Percentiles rank a stretch among this genome's conserved stretches.
Evolutionary conservation across 2,888 invertebrate genomes (phyloP).

Genomic region (Drosophila demipolita): DNA sequence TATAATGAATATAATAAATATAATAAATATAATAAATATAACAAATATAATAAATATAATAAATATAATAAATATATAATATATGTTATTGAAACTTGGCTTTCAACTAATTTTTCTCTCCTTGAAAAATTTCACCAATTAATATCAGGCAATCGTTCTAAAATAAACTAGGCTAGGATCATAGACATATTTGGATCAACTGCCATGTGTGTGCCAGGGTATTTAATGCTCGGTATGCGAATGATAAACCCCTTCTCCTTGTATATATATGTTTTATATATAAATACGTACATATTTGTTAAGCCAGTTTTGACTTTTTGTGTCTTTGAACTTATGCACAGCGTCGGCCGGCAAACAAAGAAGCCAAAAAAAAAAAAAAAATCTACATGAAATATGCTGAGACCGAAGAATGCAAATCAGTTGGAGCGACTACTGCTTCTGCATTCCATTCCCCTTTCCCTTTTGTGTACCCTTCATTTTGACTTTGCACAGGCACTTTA

Average conservation of each 20-base stretch:
- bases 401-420: conserved; percentile 56
- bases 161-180: not conserved
- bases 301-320: conserved; percentile 35
- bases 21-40: too few relatives aligned
- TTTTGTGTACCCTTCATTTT: conserved; percentile 7
- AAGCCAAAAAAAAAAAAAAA: conserved; percentile 11
- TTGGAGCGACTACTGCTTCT: conserved; percentile 8
- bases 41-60: too few relatives aligned
- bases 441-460: not conserved
- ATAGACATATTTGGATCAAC: not conserved
- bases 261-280: not conserved
- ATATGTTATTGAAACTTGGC: not conserved
- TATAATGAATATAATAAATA: too few relatives aligned
- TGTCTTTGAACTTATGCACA: conserved; percentile 68
- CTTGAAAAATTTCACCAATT: not conserved
- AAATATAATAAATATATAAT: too few relatives aligned
- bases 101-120: not conserved
- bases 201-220: not conserved
- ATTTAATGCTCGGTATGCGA: not conserved
- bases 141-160: not conserved
- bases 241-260: not conserved
- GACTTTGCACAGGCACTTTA: conserved; percentile 38
- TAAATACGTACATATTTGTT: not conserved
- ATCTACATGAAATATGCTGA: conserved; percentile 63
- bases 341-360: conserved; percentile 64